A percentile compares a stretch with the other conserved stretches of the same genome.
Evolutionary conservation across 1,140 invertebrate species (phyloP).

Genomic region (Megalopta genalis): DNA sequence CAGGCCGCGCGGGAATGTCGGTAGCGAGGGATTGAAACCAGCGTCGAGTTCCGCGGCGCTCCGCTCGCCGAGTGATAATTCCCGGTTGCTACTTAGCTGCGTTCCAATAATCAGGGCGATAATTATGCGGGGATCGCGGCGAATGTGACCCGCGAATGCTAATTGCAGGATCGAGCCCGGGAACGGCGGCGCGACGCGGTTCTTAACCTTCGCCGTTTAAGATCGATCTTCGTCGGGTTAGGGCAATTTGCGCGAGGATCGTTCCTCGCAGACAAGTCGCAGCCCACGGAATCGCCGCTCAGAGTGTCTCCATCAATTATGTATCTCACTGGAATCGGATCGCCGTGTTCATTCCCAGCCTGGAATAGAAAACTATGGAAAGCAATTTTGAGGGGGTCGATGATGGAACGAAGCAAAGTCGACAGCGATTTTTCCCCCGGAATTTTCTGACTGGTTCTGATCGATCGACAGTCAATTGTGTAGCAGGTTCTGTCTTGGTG

Average conservation of each 20-base stretch:
- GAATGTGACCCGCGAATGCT: slow-evolving; percentile 75
- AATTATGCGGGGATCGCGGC: slow-evolving; percentile 73
- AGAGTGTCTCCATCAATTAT: neutral
- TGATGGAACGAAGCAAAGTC: too few species aligned
- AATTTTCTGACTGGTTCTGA: too few species aligned
- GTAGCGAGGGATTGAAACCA: slow-evolving; percentile 53
- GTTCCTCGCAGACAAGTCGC: neutral
- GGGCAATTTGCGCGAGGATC: neutral
- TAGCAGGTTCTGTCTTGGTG: too few species aligned
- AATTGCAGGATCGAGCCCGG: slow-evolving; percentile 65
- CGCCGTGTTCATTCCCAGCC: neutral
- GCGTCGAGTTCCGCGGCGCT: slow-evolving; percentile 31
- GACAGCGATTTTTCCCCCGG: too few species aligned
- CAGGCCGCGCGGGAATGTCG: slow-evolving; percentile 73
- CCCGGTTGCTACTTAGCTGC: slow-evolving; percentile 75
- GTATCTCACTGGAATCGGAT: neutral
- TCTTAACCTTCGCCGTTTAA: slow-evolving; percentile 29
- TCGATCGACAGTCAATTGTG: too few species aligned
- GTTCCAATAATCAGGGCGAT: slow-evolving; percentile 78
- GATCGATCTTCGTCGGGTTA: slow-evolving; percentile 1
- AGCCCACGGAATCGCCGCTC: neutral
- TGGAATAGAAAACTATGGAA: neutral
- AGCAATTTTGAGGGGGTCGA: too few species aligned
- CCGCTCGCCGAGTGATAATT: slow-evolving; percentile 72
- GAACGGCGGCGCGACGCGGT: neutral